Evolutionary conservation across 2,113 vertebrate species (phyloP).

Genomic region (Podiceps cristatus): DNA sequence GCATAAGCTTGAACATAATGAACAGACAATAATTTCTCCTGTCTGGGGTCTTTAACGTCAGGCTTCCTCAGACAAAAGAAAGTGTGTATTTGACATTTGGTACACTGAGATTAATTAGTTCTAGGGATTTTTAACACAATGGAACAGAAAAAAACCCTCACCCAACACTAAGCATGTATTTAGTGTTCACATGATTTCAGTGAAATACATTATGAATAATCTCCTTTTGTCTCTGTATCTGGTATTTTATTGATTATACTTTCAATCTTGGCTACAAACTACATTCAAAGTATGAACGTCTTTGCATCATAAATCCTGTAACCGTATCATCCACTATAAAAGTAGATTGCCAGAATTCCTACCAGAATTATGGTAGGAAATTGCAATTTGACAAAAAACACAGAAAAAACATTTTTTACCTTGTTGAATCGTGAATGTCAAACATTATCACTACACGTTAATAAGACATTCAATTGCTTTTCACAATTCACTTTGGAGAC

Average conservation of each 20-base stretch:
- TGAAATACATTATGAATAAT: not conserved
- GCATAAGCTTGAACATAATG: not conserved
- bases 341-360: not conserved
- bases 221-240: not conserved
- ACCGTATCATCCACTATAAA: not conserved
- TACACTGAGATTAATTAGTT: not conserved
- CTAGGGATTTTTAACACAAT: not conserved
- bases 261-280: not conserved
- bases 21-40: not conserved
- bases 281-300: not conserved
- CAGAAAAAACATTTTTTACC: not conserved
- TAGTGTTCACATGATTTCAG: not conserved
- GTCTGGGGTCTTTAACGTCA: not conserved
- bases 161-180: not conserved
- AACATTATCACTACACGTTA: not conserved
- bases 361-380: not conserved
- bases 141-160: not conserved
- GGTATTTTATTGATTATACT: not conserved
- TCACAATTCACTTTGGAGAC: not conserved
- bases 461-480: not conserved
- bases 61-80: not conserved
- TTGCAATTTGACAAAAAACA: not conserved
- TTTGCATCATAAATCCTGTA: not conserved
- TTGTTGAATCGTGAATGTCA: not conserved
- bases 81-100: fast-evolving